Evolutionary conservation across 2,888 invertebrate species (phyloP).

Genomic region (Axea sp.): DNA sequence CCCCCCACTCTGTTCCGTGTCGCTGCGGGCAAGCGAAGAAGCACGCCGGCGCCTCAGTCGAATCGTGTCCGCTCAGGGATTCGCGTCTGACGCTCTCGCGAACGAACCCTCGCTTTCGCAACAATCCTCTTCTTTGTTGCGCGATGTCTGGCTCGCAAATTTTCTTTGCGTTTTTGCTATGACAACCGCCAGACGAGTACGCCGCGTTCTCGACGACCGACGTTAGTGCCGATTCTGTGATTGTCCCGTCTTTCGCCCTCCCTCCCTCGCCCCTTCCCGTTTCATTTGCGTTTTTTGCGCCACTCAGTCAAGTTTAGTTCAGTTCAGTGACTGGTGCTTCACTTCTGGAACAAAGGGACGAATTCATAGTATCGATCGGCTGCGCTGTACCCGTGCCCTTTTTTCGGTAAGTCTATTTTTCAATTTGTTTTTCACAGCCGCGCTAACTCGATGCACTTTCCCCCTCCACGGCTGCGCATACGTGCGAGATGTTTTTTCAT

Average conservation of each 20-base stretch:
- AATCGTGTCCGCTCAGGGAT: constrained; percentile 69
- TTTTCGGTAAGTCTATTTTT: constrained; percentile 58
- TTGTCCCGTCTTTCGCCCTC: constrained; percentile 19
- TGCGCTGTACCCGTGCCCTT: constrained; percentile 36
- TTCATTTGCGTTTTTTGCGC: constrained; percentile 34
- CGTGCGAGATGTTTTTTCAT: constrained; percentile 6
- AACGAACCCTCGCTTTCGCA: constrained; percentile 1
- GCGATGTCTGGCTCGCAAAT: constrained; percentile 22
- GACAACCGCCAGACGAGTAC: constrained; percentile 15
- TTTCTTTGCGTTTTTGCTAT: constrained; percentile 15
- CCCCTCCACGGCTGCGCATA: constrained; percentile 12
- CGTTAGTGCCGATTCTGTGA: constrained; percentile 50
- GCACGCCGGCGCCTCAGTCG: constrained; percentile 78
- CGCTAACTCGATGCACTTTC: constrained; percentile 9
- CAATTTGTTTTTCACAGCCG: constrained; percentile 30
- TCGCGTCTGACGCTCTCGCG: constrained; percentile 49
- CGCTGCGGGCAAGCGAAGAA: constrained; percentile 67
- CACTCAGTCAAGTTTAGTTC: constrained; percentile 50
- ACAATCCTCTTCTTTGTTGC: constrained; percentile 31
- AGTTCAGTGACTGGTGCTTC: constrained; percentile 63
- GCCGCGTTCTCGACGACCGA: constrained; percentile 2
- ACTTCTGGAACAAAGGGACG: constrained; percentile 60
- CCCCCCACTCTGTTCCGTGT: constrained; percentile 8
- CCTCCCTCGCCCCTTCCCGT: constrained; percentile 1
- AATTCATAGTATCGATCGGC: constrained; percentile 56